Percentiles rank a stretch among this genome's conserved stretches.
Evolutionary conservation across 1,140 invertebrate species (phyloP).

Genomic region (Aethina tumida): DNA sequence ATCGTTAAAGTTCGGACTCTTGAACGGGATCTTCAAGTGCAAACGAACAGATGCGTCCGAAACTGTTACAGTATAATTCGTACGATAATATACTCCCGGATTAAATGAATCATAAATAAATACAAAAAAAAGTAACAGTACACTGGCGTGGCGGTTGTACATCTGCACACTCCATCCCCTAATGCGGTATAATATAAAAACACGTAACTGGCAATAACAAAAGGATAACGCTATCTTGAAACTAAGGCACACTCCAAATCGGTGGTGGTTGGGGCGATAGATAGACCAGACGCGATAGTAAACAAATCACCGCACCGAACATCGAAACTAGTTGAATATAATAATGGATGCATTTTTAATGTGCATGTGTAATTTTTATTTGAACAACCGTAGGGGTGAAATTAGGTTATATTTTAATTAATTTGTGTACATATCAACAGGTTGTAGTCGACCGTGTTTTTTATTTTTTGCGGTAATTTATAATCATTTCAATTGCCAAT

Average conservation of each 20-base stretch:
- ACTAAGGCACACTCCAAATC: conserved; percentile 11
- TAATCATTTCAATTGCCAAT: conserved; percentile 9
- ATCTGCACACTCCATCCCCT: conserved; percentile 1
- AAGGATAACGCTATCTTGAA: conserved; percentile 11
- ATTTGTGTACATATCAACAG: conserved; percentile 18
- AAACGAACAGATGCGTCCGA: no score
- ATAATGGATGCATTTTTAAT: conserved; percentile 13
- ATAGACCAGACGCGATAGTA: not conserved
- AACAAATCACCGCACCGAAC: conserved; percentile 2
- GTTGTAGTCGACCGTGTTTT: conserved; percentile 12
- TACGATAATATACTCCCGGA: no score
- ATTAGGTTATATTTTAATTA: conserved; percentile 22
- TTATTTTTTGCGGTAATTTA: conserved; percentile 15
- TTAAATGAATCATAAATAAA: no score
- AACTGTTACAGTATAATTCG: no score
- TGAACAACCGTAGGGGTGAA: conserved; percentile 7
- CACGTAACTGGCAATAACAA: conserved; percentile 7
- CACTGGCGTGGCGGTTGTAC: not conserved
- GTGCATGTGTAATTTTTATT: conserved; percentile 18
- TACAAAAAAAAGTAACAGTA: conserved; percentile 2
- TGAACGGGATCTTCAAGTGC: no score
- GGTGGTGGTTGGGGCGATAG: no score
- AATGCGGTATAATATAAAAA: conserved; percentile 4
- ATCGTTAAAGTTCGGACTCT: no score
- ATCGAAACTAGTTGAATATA: conserved; percentile 2